These are phyloP conservation scores for Spisula subtruncata DNA, from an alignment of 2,888 invertebrate species.

Conservation along the genomic window DNA sequence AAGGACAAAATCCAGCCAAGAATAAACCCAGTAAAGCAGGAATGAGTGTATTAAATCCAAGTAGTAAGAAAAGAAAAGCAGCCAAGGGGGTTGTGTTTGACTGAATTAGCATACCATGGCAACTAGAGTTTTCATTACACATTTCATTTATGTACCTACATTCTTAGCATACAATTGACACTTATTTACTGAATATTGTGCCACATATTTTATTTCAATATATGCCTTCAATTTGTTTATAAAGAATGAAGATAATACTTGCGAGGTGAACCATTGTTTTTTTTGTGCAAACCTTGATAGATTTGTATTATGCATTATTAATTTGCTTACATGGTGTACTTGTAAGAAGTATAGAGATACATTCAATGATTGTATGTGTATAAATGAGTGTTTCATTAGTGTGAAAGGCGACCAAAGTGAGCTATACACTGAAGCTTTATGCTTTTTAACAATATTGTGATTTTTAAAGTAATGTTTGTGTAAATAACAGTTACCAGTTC, in stretches of 20 bases:
- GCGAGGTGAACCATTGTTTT: no score
- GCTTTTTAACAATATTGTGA: no score
- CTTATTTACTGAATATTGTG: neutral
- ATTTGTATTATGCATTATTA: no score
- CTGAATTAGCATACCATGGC: slow-evolving; percentile 35
- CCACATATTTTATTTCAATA: neutral
- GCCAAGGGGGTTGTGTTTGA: slow-evolving; percentile 86
- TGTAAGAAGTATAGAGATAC: no score
- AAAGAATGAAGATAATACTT: neutral
- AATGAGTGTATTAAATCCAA: slow-evolving; percentile 86
- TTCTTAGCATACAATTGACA: neutral
- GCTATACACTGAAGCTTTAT: no score
- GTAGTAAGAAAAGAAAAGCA: slow-evolving; percentile 84
- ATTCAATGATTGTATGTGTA: no score
- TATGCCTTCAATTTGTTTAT: neutral
- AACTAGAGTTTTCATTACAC: neutral
- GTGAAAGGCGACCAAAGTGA: no score
- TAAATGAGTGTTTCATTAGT: no score
- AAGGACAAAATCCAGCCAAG: slow-evolving; percentile 76
- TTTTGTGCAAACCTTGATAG: no score
- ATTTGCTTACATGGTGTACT: no score
- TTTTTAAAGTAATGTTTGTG: no score
- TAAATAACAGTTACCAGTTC: no score
- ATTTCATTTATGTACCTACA: neutral
- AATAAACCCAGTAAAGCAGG: slow-evolving; percentile 82